Evolutionary conservation across 2,113 vertebrate genomes (phyloP).

Genomic region (Otocyon megalotis): DNA sequence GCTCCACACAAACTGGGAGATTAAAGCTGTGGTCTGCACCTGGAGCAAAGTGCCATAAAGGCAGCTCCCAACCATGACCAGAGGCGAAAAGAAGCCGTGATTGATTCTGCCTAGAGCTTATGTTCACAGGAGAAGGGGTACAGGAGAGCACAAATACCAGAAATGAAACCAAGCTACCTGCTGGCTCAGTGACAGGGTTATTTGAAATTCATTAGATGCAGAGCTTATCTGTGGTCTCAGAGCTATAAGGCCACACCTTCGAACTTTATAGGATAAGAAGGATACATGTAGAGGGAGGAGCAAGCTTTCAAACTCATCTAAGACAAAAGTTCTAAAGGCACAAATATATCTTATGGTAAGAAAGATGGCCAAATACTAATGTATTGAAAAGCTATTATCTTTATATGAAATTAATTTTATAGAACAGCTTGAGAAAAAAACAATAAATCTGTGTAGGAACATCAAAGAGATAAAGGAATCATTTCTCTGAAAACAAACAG

Average conservation of each 20-base stretch:
- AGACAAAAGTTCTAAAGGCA: slow-evolving; percentile 24
- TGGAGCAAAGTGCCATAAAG: background rate
- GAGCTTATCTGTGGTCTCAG: background rate
- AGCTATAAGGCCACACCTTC: rapidly evolving
- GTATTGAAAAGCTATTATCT: slow-evolving; percentile 2
- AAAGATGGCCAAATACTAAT: background rate
- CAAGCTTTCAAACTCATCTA: background rate
- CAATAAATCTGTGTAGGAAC: background rate
- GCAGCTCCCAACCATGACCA: background rate
- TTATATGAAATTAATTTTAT: background rate
- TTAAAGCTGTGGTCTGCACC: background rate
- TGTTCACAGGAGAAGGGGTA: background rate
- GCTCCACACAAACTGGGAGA: background rate
- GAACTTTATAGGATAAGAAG: background rate
- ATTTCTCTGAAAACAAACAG: background rate
- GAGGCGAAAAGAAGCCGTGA: background rate
- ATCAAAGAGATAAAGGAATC: background rate
- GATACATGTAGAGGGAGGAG: background rate
- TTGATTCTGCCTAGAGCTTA: background rate
- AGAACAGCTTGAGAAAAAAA: background rate
- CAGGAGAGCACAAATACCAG: background rate
- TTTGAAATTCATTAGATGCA: background rate
- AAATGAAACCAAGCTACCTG: background rate
- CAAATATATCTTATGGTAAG: background rate
- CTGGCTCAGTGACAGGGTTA: background rate